These are phyloP conservation scores for Zapus hudsonius DNA, from an alignment of 2,113 vertebrate species.

Conservation along the genomic window DNA sequence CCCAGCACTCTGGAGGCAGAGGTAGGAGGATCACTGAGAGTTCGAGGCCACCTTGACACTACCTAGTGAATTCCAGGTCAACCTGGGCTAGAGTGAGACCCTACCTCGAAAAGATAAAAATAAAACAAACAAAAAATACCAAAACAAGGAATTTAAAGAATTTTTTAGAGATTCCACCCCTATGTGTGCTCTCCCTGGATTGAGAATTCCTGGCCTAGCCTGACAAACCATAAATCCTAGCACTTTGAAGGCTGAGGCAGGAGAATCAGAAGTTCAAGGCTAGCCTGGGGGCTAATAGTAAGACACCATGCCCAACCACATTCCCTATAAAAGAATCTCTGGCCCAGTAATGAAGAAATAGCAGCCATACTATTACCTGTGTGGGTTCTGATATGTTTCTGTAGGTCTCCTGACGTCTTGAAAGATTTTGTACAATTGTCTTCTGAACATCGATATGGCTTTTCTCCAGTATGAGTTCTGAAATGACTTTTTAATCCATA, in stretches of 20 bases:
- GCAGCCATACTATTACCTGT: constrained; percentile 88
- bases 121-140: not conserved
- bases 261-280: too few species aligned
- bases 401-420: constrained; percentile 98
- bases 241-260: too few species aligned
- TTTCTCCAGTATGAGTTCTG: constrained; percentile 98
- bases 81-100: too few species aligned
- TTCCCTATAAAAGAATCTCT: not conserved
- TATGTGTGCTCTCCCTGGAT: not conserved
- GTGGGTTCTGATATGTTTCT: constrained; percentile 98
- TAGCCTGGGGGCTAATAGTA: too few species aligned
- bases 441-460: constrained; percentile 97
- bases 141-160: not conserved
- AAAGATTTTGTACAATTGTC: constrained; percentile 98
- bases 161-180: not conserved
- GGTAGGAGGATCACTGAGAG: too few species aligned
- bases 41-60: too few species aligned
- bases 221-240: too few species aligned
- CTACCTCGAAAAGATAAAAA: too few species aligned
- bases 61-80: too few species aligned
- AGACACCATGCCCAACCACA: too few species aligned
- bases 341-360: not conserved
- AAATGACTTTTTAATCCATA: constrained; percentile 98
- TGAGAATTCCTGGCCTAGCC: not conserved
- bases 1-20: too few species aligned